phyloP scores from a whole-genome alignment of 2,888 invertebrate species.

The Tryphoninae sp. region DNA sequence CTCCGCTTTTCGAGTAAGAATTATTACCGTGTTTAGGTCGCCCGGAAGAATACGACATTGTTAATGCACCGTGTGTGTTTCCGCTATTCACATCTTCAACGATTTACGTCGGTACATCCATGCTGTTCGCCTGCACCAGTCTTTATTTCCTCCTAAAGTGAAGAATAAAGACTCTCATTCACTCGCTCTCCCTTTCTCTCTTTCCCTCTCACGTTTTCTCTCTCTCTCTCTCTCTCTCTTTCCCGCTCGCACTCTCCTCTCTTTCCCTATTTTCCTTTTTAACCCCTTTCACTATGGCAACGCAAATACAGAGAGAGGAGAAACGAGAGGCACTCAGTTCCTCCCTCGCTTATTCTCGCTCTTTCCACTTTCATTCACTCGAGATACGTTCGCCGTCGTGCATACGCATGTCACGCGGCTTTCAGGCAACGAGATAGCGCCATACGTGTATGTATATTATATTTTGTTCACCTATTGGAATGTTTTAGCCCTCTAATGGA shows the following conservation, averaged over 20 bases:
- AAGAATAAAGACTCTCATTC: background rate
- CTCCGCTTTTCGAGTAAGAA: background rate
- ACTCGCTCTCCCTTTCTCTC: background rate
- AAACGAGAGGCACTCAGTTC: constrained; percentile 6
- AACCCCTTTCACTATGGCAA: constrained; percentile 3
- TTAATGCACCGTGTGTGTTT: background rate
- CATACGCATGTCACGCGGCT: background rate
- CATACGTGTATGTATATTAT: background rate
- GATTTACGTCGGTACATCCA: background rate
- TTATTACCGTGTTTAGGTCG: background rate
- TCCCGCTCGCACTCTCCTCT: background rate
- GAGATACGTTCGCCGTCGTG: background rate
- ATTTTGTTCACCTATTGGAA: background rate
- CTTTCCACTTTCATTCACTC: background rate
- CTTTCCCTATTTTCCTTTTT: background rate
- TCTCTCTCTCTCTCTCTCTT: no score
- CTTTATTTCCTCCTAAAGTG: background rate
- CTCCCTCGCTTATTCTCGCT: background rate
- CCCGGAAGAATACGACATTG: background rate
- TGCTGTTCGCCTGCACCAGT: background rate
- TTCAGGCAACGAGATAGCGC: background rate
- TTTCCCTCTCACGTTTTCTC: no score
- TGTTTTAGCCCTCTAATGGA: background rate
- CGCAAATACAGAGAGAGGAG: constrained; percentile 2
- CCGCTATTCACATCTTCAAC: background rate